phyloP scores from a whole-genome alignment of 2,113 vertebrate species.

The Petrocephalus zakoni region DNA sequence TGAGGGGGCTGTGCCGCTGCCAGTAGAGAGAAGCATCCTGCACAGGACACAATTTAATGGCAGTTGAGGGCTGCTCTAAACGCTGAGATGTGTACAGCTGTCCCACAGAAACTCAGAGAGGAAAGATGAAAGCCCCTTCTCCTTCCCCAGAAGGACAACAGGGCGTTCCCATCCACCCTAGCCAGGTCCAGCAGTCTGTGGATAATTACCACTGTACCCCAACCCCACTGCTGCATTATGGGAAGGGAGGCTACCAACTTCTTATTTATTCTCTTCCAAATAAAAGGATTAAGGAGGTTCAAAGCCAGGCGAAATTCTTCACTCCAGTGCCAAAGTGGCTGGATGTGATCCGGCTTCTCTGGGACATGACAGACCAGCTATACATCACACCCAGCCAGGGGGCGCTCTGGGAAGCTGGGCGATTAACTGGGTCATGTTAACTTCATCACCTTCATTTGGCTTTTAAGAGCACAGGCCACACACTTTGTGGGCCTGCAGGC shows the following conservation, averaged over 20 bases:
- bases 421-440: background rate
- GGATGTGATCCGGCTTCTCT: background rate
- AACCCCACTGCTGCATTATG: no score
- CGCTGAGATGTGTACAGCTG: slow-evolving; percentile 53
- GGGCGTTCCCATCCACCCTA: slow-evolving; percentile 39
- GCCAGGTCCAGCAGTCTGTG: slow-evolving; percentile 38
- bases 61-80: slow-evolving; percentile 48
- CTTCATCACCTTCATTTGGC: background rate
- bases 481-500: background rate
- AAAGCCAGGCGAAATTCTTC: slow-evolving; percentile 43
- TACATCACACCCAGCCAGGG: background rate
- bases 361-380: background rate
- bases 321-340: background rate
- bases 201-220: slow-evolving; percentile 30
- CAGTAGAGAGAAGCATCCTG: slow-evolving; percentile 31
- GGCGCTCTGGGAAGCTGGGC: background rate
- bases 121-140: slow-evolving; percentile 51
- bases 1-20: background rate
- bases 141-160: slow-evolving; percentile 13
- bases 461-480: background rate
- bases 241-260: background rate
- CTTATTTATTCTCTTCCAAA: slow-evolving; percentile 42
- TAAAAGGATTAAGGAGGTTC: slow-evolving; percentile 64
- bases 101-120: slow-evolving; percentile 46
- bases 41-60: slow-evolving; percentile 38